phyloP scores from a whole-genome alignment of 2,113 vertebrate species.

The Rhinoderma darwinii region DNA sequence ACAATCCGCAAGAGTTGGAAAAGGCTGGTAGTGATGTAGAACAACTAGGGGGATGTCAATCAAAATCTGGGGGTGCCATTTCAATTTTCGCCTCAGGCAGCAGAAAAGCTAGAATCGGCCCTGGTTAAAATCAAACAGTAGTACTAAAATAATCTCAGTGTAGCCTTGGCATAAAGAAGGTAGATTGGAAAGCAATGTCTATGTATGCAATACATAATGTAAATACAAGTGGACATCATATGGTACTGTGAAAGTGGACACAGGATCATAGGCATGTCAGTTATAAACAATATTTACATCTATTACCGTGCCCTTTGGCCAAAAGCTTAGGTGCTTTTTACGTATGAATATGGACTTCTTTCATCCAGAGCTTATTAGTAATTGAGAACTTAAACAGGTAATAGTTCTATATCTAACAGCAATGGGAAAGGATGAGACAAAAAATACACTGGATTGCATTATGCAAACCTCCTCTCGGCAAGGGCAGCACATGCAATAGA shows the following conservation, averaged over 20 bases:
- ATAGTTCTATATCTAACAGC: constrained; percentile 8
- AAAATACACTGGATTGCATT: background rate
- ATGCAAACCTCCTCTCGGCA: constrained; percentile 13
- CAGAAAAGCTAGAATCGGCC: no score
- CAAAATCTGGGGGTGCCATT: no score
- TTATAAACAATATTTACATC: background rate
- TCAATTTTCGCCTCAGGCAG: no score
- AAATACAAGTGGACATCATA: background rate
- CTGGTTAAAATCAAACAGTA: no score
- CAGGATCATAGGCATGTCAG: background rate
- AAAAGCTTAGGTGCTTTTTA: background rate
- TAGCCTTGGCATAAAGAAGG: no score
- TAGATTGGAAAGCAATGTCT: no score
- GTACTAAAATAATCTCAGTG: no score
- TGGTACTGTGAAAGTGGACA: background rate
- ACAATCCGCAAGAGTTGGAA: no score
- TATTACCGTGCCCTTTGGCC: background rate
- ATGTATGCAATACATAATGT: background rate
- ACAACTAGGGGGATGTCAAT: no score
- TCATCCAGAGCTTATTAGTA: background rate
- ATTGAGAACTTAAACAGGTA: background rate
- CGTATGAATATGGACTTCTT: background rate
- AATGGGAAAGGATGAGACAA: background rate
- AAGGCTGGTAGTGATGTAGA: no score
- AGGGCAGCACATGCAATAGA: constrained; percentile 43